Base-by-base conservation (phyloP, 2,888 invertebrate genomes). In the Petrolisthes cinctipes region DNA sequence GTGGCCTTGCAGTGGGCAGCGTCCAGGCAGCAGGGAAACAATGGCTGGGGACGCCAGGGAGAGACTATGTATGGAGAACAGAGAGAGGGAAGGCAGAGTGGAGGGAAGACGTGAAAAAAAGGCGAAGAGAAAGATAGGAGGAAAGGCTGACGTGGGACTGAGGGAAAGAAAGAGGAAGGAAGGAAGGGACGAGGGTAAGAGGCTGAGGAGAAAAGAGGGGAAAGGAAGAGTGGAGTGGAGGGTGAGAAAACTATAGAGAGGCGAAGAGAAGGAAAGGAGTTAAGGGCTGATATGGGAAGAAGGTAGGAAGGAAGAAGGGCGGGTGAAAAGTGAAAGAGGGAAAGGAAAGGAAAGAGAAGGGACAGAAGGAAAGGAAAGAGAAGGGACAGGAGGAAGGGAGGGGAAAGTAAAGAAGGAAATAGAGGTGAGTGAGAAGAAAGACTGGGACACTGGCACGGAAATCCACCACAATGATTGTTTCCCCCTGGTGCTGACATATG, bases 1-100 rank as follows among this genome's bases (percentile, higher is more conserved):
- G 23, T 53, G 80, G 56, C 53, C 76, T 76, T 76, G 76, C 76
- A 76, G 71, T 71, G 71, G 71, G n/a, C 71, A 71, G 71, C 71
- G 71, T 71, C 71, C 71, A 71, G 71, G 6, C 6, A 37, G 37
- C 37, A 20, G 71, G 4, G 71, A 20, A 61, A 61, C 71, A 71
- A 76, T 23, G 76, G 76, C 11, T 7, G 37, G 51, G 76, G 76
- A 37, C 37, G 37, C 37, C 1, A 37, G 2, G 37, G 37, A n/a
- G 37, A 37, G 37, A 37, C n/a, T n/a, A n/a, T 37, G 37, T n/a
- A 37, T 0, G 37, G 37, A 37, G 2, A 37, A 37, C 37, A 37
- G 1, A 37, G 37, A 37, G 17, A 17, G 66, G 61, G 17, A 17
- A 17, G 61, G 3, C 9, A 61, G n/a, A n/a, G 61, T 61, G 61